Percentiles rank a stretch among this genome's conserved stretches.
Conservation (phyloP, 92 coral and sea anemone species). For the Scolanthus callimorphus region DNA sequence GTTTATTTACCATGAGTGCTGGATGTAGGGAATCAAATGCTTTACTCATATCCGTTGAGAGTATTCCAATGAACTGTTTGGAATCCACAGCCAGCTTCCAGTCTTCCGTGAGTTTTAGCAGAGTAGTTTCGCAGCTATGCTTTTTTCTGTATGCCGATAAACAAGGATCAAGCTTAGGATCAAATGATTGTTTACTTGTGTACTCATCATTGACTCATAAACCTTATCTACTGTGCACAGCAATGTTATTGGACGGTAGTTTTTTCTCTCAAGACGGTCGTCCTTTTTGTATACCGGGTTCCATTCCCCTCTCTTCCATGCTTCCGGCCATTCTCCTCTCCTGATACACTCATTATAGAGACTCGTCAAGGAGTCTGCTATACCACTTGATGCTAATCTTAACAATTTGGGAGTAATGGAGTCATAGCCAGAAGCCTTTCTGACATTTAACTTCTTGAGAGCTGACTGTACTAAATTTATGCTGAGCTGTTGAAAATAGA, state of each 20-base stretch:
- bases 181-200: slow-evolving; percentile 25
- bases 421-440: slow-evolving; percentile 53
- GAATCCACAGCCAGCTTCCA: slow-evolving; percentile 41
- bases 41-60: slow-evolving; percentile 37
- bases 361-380: slow-evolving; percentile 39
- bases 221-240: slow-evolving; percentile 40
- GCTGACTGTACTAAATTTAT: slow-evolving; percentile 9
- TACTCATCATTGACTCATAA: slow-evolving; percentile 22
- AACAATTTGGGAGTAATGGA: slow-evolving; percentile 38
- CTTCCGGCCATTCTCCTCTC: slow-evolving; percentile 23
- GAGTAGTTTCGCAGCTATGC: slow-evolving; percentile 48
- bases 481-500: slow-evolving; percentile 21
- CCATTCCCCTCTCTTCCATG: slow-evolving; percentile 71
- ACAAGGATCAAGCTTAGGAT: slow-evolving; percentile 24
- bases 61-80: slow-evolving; percentile 18
- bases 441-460: slow-evolving; percentile 13
- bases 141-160: slow-evolving; percentile 44
- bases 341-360: slow-evolving; percentile 18
- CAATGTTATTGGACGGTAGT: slow-evolving; percentile 39
- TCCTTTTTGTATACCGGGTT: slow-evolving; percentile 45
- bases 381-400: slow-evolving; percentile 28
- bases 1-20: slow-evolving; percentile 30
- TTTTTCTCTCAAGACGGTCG: slow-evolving; percentile 28
- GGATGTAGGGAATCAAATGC: slow-evolving; percentile 47
- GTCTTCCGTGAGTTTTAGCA: slow-evolving; percentile 36